Conservation (phyloP, 92 coral and sea anemone genomes). For the Porites evermanni region DNA sequence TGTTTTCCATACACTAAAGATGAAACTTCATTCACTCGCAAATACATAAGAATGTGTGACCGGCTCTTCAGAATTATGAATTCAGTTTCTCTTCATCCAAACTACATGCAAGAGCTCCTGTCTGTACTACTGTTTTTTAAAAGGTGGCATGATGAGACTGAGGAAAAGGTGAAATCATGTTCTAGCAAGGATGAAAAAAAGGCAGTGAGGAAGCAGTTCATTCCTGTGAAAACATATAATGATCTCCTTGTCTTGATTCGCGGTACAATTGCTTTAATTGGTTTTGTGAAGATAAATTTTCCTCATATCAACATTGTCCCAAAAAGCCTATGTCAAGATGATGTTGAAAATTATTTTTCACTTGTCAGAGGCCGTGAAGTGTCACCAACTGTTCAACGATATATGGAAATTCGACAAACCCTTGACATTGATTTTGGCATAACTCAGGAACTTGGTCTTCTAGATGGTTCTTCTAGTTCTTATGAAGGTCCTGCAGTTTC, state of each 20-base stretch:
- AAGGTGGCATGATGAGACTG: no score
- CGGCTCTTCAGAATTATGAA: conserved; percentile 9
- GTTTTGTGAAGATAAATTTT: no score
- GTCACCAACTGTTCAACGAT: conserved; percentile 5
- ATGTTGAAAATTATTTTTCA: neutral
- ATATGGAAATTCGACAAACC: conserved; percentile 11
- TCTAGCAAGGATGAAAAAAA: no score
- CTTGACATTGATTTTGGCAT: conserved; percentile 12
- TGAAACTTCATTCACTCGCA: conserved; percentile 7
- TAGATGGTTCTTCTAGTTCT: conserved; percentile 22
- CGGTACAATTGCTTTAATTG: no score
- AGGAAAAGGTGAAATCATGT: no score
- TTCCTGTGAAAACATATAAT: no score
- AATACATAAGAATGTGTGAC: conserved; percentile 17
- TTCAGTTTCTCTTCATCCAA: neutral
- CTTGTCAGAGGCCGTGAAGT: no score
- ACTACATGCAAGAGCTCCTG: neutral
- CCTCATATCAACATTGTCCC: no score
- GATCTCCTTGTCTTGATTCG: no score
- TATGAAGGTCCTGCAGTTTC: conserved; percentile 8
- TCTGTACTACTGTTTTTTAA: no score
- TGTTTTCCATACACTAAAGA: conserved; percentile 7
- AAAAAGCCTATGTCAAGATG: neutral
- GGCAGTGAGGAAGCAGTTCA: no score
- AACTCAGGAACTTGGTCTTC: conserved; percentile 15